Conservation (phyloP, 2,888 invertebrate species). For the Cryptops parisi region DNA sequence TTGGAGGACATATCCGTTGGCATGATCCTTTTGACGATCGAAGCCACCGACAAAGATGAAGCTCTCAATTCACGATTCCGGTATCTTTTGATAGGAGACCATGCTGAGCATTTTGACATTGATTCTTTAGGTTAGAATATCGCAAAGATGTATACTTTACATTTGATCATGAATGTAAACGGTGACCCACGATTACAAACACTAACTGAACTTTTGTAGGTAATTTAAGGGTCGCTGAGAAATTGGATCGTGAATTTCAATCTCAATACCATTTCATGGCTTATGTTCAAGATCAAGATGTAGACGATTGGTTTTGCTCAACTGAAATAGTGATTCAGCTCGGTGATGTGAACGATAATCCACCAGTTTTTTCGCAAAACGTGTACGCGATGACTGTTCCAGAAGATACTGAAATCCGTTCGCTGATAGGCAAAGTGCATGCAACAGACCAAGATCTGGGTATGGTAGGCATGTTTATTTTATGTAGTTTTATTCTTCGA, state of each 20-base stretch:
- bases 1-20: conserved; percentile 59
- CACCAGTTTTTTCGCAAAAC: conserved; percentile 58
- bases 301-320: conserved; percentile 53
- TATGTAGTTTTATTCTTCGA: too few species aligned
- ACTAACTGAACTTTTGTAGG: conserved; percentile 35
- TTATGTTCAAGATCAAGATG: conserved; percentile 62
- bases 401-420: conserved; percentile 77
- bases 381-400: conserved; percentile 65
- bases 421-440: conserved; percentile 73
- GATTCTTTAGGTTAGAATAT: too few species aligned
- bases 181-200: too few species aligned
- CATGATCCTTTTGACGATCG: conserved; percentile 52
- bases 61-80: conserved; percentile 57
- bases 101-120: too few species aligned
- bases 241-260: conserved; percentile 63
- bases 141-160: too few species aligned
- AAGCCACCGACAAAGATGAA: conserved; percentile 73
- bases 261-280: conserved; percentile 57
- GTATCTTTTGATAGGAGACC: conserved; percentile 68
- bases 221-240: conserved; percentile 52
- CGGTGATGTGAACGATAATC: conserved; percentile 74
- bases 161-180: too few species aligned
- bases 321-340: conserved; percentile 58
- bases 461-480: too few species aligned
- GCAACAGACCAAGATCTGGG: conserved; percentile 69